Evolutionary conservation across 2,113 vertebrate genomes (phyloP).

Genomic region (Tachycineta bicolor): DNA sequence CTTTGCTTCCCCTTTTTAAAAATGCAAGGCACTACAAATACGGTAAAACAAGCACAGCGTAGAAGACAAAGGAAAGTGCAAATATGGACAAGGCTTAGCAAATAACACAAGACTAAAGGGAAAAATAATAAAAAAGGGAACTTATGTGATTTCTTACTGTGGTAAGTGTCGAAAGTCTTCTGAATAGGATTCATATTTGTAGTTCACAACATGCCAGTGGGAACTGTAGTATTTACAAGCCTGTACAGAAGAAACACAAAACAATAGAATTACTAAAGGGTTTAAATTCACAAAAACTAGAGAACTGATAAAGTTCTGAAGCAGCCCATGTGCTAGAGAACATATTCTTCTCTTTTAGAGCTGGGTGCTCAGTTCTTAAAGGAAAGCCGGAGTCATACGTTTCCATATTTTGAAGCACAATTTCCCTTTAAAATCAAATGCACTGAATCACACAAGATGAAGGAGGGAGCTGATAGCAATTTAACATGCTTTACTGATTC

Average conservation of each 20-base stretch:
- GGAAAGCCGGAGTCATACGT: neutral
- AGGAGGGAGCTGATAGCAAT: neutral
- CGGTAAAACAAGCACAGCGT: neutral
- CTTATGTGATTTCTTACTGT: constrained; percentile 77
- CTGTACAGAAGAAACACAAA: constrained; percentile 71
- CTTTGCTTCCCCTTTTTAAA: constrained; percentile 42
- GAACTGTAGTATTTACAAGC: constrained; percentile 96
- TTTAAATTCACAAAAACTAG: neutral
- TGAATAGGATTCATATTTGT: constrained; percentile 92
- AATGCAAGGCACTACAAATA: constrained; percentile 17
- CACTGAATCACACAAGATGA: neutral
- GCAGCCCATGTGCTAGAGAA: neutral
- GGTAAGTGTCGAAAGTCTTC: constrained; percentile 92
- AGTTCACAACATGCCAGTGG: constrained; percentile 90
- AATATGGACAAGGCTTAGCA: constrained; percentile 32
- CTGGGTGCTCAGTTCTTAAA: neutral
- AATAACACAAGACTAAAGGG: neutral
- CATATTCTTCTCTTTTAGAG: neutral
- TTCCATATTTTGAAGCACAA: neutral
- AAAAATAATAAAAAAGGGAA: neutral
- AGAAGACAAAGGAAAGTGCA: neutral
- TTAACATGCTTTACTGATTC: neutral
- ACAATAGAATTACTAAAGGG: neutral
- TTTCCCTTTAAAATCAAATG: constrained; percentile 13
- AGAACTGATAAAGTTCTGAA: neutral